Percentiles rank a stretch among this genome's conserved stretches.
Evolutionary conservation across 1,140 invertebrate genomes (phyloP).

Genomic region (Hyles vespertilio): DNA sequence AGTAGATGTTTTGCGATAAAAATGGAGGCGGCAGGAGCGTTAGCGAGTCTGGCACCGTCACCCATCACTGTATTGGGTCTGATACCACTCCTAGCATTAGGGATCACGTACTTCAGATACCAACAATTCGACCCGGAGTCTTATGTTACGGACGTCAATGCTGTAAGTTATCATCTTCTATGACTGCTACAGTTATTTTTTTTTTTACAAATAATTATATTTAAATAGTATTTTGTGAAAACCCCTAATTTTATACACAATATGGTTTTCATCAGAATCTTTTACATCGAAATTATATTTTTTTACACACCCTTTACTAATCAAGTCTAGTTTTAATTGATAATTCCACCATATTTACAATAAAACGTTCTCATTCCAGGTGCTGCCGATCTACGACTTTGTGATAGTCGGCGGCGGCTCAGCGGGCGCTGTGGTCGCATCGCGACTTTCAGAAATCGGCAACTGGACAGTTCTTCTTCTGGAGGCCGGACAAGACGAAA

Average conservation of each 20-base stretch:
- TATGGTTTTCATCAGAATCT: no score
- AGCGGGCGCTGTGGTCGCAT: conserved; percentile 94
- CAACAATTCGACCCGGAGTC: conserved; percentile 88
- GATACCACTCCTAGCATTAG: conserved; percentile 86
- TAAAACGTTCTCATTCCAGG: conserved; percentile 62
- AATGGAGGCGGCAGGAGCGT: conserved; percentile 70
- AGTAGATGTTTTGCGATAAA: conserved; percentile 56
- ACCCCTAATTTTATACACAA: no score
- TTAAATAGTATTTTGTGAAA: no score
- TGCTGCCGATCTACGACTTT: conserved; percentile 86
- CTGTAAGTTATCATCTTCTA: conserved; percentile 78
- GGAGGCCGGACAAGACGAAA: conserved; percentile 90
- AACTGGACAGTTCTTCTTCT: conserved; percentile 89
- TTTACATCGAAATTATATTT: no score
- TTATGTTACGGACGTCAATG: conserved; percentile 80
- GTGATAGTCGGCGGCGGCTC: conserved; percentile 94
- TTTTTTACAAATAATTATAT: neutral
- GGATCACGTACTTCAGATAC: conserved; percentile 88
- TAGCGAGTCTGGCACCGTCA: conserved; percentile 68
- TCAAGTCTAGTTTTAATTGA: no score
- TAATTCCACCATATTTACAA: no score
- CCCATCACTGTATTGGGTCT: conserved; percentile 80
- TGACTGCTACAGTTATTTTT: neutral
- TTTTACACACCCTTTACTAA: no score
- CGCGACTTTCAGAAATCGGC: conserved; percentile 86